Evolutionary conservation across 2,888 invertebrate genomes (phyloP), one percentile per base, ranked within the genome.

Genomic region (Drosophila paracracens): DNA sequence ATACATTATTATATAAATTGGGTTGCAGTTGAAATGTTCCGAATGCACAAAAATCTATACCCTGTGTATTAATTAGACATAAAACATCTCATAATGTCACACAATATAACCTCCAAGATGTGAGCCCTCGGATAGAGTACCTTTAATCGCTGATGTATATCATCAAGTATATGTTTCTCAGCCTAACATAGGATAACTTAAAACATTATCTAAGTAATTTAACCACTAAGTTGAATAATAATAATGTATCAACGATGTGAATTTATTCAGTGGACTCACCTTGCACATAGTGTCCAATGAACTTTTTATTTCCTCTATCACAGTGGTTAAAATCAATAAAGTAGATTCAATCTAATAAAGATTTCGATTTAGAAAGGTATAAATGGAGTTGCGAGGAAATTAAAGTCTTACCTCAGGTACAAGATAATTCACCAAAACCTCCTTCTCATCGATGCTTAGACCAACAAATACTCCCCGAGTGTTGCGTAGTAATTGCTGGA

Each of bases 341-440:
- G 95, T 94, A 52, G 93, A 93, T 92, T 95, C 95, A 90, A 95
- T 95, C 95, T 95, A 91, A 36, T 16, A 35, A 21, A 50, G 10
- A 8, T 6, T 2, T 8, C 29, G 10, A 8, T 6, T 16, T 4
- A 4, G 4, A 0, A 21, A 4, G 0, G 18, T 7, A 16, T 7
- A 21, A 21, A 18, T 6, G 3, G 1, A 10, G 10, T 7, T 16
- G 4, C 10, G 46, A 8, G 21, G 0, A 21, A 46, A 11, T 7
- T 4, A 8, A 21, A 1, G 25, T 7, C 84, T 89, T 92, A 95
- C 95, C 94, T 96, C 95, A 81, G 96, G 95, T 87, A 95, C 95
- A 82, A 96, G 93, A 92, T 95, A 95, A 50, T 94, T 94, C 35
- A 95, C 95, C 72, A 96, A 94, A 83, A 95, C 95, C 71, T 94